Evolutionary conservation across 2,797 vertebrate genomes (phyloP), one percentile per base, ranked within the genome.

Genomic region (Hippocampus kuda): DNA sequence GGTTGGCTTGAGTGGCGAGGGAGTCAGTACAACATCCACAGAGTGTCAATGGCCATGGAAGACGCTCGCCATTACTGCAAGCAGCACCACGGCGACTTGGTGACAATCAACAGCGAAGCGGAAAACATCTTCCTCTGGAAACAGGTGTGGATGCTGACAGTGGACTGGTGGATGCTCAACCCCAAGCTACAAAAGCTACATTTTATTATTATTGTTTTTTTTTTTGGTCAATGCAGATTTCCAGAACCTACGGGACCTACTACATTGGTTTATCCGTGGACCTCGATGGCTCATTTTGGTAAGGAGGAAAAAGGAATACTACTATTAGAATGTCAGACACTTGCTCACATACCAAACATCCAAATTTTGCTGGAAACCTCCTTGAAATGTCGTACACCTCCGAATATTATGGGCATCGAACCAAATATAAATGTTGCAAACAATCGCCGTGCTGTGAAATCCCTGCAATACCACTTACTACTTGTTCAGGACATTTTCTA

Each of bases 191-290:
- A 59, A 24, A 69, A 67, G 11, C 4, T 42, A n/a, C 41, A 18
- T 61, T 30, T 38, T 9, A 6, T 34, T 34, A 6, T 6, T 5
- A 34, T 63, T 24, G 1, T 22, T 53, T 26, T 20, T 5, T 27
- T 72, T 1, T 66, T 3, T 70, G 26, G 24, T 70, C 1, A 13
- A 67, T 8, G 60, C 77, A 77, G 81, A 38, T 73, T 12, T 72
- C 78, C 62, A 85, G 72, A 15, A n/a, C 0, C 34, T 86, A 88
- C 71, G 81, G 79, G 0, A 0, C 15, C 0, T 85, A 84, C 84
- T 95, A 92, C 76, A 92, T 98, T 77, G 96, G 94, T 48, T 78
- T 98, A 77, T 83, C 80, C 22, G 85, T 96, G 76, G 94, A 94
- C 81, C 72, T 96, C 75, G 95, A 98, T 84, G 91, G 88, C 4